phyloP scores from a whole-genome alignment of 2,113 vertebrate species.

The Chelonoidis abingdonii region DNA sequence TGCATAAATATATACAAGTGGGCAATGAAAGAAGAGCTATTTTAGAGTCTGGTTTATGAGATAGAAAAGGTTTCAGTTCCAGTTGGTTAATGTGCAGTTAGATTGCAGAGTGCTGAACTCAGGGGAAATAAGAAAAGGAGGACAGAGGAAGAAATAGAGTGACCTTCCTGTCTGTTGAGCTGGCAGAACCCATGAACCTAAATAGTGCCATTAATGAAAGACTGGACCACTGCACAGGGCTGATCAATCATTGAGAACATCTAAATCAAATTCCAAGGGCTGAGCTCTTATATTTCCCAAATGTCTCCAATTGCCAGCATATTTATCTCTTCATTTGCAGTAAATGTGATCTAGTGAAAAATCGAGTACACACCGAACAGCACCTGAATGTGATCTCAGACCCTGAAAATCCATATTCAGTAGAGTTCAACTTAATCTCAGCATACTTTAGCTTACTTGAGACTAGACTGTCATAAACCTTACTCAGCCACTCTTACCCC shows the following conservation, averaged over 20 bases:
- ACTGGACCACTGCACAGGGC: constrained; percentile 51
- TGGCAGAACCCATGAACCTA: constrained; percentile 43
- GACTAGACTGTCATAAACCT: background rate
- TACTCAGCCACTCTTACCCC: background rate
- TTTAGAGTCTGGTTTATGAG: background rate
- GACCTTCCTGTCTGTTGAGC: constrained; percentile 23
- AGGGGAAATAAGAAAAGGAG: constrained; percentile 59
- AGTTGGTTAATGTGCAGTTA: constrained; percentile 34
- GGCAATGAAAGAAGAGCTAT: background rate
- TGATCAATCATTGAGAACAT: constrained; percentile 58
- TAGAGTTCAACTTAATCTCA: constrained; percentile 29
- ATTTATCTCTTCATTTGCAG: constrained; percentile 57
- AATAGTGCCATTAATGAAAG: constrained; percentile 74
- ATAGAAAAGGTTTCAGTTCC: constrained; percentile 50
- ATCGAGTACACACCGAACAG: background rate
- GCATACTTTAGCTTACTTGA: background rate
- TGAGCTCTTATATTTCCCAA: constrained; percentile 44
- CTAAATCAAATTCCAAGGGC: constrained; percentile 31
- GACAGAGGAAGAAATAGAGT: constrained; percentile 48
- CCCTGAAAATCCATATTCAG: constrained; percentile 19
- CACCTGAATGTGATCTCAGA: background rate
- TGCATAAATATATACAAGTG: constrained; percentile 5
- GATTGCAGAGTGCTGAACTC: constrained; percentile 56
- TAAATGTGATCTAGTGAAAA: constrained; percentile 61
- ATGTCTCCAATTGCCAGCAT: constrained; percentile 60